phyloP scores from a whole-genome alignment of 2,113 vertebrate genomes.

The Callionymus lyra region DNA sequence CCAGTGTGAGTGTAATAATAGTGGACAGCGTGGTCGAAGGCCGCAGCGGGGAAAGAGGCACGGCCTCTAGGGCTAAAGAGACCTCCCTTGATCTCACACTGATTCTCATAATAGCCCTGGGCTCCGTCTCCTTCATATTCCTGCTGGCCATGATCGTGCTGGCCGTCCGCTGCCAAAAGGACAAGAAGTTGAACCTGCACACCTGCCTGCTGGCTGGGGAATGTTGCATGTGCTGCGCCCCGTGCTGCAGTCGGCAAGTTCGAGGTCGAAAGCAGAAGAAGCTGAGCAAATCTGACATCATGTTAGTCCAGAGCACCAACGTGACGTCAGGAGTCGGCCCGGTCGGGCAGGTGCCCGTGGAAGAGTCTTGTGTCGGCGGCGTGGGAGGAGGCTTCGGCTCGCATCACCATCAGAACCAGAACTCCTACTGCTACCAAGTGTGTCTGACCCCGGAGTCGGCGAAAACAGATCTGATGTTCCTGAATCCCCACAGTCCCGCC shows the following conservation, averaged over 20 bases:
- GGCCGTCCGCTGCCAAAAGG: slow-evolving; percentile 93
- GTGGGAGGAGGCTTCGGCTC: slow-evolving; percentile 80
- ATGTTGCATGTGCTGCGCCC: slow-evolving; percentile 84
- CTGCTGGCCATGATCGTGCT: slow-evolving; percentile 95
- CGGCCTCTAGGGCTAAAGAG: slow-evolving; percentile 70
- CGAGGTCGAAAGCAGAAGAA: slow-evolving; percentile 81
- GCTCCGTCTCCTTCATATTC: slow-evolving; percentile 93
- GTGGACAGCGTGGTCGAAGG: slow-evolving; percentile 84
- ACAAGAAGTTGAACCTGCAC: slow-evolving; percentile 95
- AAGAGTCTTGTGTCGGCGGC: slow-evolving; percentile 72
- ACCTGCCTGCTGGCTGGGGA: slow-evolving; percentile 83
- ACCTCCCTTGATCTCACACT: slow-evolving; percentile 88
- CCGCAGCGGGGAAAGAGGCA: slow-evolving; percentile 58
- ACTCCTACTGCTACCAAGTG: slow-evolving; percentile 96
- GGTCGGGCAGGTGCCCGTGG: slow-evolving; percentile 77
- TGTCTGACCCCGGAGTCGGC: slow-evolving; percentile 96
- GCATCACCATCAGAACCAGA: slow-evolving; percentile 89
- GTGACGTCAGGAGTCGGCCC: slow-evolving; percentile 67
- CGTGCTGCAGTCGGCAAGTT: slow-evolving; percentile 83
- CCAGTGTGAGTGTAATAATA: slow-evolving; percentile 78
- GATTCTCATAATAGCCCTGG: slow-evolving; percentile 94
- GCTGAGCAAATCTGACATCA: slow-evolving; percentile 97
- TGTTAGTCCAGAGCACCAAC: slow-evolving; percentile 91
- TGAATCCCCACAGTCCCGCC: slow-evolving; percentile 91
- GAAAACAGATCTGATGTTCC: slow-evolving; percentile 97